These are phyloP conservation scores for Drosophila phalerata DNA, from an alignment of 2,888 invertebrate genomes.

Conservation along the genomic window DNA sequence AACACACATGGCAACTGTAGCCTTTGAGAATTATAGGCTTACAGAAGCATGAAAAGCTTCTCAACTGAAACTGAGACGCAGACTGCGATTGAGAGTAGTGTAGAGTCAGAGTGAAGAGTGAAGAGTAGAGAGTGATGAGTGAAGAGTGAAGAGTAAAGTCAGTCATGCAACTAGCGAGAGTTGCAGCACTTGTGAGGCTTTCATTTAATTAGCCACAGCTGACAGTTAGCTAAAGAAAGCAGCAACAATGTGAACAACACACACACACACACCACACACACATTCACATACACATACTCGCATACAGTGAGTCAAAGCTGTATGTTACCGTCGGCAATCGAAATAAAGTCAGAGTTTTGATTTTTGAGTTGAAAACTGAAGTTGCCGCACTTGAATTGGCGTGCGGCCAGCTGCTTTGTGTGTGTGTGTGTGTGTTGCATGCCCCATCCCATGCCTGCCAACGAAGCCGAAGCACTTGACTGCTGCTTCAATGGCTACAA, in stretches of 20 bases:
- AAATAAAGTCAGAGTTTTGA: constrained; percentile 25
- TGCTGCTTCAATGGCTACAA: constrained; percentile 77
- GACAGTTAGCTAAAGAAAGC: constrained; percentile 75
- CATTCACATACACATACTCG: neutral
- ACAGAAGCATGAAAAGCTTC: constrained; percentile 58
- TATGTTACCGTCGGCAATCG: constrained; percentile 43
- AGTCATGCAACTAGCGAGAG: constrained; percentile 70
- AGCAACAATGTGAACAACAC: constrained; percentile 36
- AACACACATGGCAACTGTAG: constrained; percentile 13
- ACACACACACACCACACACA: constrained; percentile 4
- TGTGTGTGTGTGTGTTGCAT: constrained; percentile 16
- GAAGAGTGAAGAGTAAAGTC: neutral
- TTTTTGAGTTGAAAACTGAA: constrained; percentile 44
- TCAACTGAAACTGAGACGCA: constrained; percentile 18
- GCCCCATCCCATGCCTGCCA: constrained; percentile 30
- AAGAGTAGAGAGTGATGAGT: neutral
- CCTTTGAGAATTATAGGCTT: constrained; percentile 69
- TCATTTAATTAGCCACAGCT: constrained; percentile 80
- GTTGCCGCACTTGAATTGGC: constrained; percentile 61
- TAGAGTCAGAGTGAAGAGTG: neutral
- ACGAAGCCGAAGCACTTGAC: constrained; percentile 65
- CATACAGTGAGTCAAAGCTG: constrained; percentile 31
- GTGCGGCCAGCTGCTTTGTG: constrained; percentile 57
- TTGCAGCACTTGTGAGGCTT: constrained; percentile 72
- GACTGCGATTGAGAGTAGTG: neutral